Base-by-base conservation (phyloP, 1,140 invertebrate genomes). In the Sycophaga agraensis region DNA sequence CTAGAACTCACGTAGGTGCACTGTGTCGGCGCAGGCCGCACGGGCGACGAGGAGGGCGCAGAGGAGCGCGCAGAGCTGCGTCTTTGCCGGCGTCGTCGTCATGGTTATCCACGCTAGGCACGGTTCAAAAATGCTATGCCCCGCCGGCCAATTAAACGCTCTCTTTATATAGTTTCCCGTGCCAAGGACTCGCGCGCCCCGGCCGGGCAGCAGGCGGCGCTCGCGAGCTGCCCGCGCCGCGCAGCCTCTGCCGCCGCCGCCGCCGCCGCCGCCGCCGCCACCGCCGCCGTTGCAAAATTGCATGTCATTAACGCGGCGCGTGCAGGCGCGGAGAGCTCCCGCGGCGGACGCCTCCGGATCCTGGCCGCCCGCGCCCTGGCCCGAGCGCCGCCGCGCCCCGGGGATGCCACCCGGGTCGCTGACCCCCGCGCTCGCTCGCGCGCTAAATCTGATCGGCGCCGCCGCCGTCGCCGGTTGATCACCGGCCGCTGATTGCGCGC, bases 161-260 rank as follows among this genome's bases (percentile, higher is more conserved):
- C 71, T 71, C 77, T 78, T 80, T 81, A 80, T 81, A 81, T 81
- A 81, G 74, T 75, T 76, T 76, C 68, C 64, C 70, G 65, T 61
- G 64, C 72, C 79, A 81, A 81, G 79, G 79, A 79, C 78, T 80
- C 58, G 54, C 61, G 63, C 28, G 69, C 68, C 70, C 68, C 69
- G 70, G 68, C 7, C n/a, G n/a, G 37, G 42, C 12, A 50, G 14
- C 12, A 34, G 0, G n/a, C n/a, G n/a, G n/a, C n/a, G n/a, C n/a
- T n/a, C n/a, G n/a, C n/a, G 4, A 39, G 9, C 12, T 8, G 35
- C 35, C 9, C 11, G 28, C 16, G 46, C 24, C 58, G 54, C 59
- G 62, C 11, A 68, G 68, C 70, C 68, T 68, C 70, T 68, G 4
- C 40, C 19, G 35, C 26, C n/a, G 31, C 2, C n/a, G 39, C 1